Base-by-base conservation (phyloP, 2,113 vertebrate species). In the Arenaria interpres region DNA sequence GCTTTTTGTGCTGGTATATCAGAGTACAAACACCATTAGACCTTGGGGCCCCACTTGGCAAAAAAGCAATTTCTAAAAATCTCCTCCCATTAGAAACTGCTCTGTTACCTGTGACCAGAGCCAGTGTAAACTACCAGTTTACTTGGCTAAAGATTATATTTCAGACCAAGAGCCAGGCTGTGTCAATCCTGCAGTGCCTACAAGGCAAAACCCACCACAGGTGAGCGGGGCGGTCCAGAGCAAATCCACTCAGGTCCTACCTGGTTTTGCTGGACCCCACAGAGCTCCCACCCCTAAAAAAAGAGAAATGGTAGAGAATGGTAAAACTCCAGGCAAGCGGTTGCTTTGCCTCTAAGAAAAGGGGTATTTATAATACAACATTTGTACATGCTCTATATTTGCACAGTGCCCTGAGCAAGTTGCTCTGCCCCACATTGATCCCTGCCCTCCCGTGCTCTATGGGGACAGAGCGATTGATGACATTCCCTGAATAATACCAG, bases 21-120 rank as follows among this genome's bases (percentile, higher is more conserved):
- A 11, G 37, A 86, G 53, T 7, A 59, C 75, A 94, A 96, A 81
- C 64, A 80, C 82, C 59, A 60, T 56, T 37, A 81, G 46, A 35
- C 19, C 33, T n/a, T 2, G 21, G 77, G 76, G 84, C 91, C 84
- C 89, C 91, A 43, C 2, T 2, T 43, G 71, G 63, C n/a, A 74
- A 53, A 66, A 64, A 41, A 3, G 22, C 21, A 20, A 15, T 18
- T 56, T 48, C 80, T 46, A 62, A 88, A 91, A 59, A 33, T 7
- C 74, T 75, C 62, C 63, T 85, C 57, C 48, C 33, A 25, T 78
- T 64, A 35, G 62, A 32, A 82, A 17, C 19, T 53, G 35, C 9
- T 74, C 56, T 13, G 33, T 45, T 89, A 27, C 45, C 45, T 45
- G 54, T 33, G 54, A 35, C 56, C 48, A 17, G 56, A 51, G n/a